Conservation (phyloP, 2,888 invertebrate genomes). For the Baronia brevicornis region DNA sequence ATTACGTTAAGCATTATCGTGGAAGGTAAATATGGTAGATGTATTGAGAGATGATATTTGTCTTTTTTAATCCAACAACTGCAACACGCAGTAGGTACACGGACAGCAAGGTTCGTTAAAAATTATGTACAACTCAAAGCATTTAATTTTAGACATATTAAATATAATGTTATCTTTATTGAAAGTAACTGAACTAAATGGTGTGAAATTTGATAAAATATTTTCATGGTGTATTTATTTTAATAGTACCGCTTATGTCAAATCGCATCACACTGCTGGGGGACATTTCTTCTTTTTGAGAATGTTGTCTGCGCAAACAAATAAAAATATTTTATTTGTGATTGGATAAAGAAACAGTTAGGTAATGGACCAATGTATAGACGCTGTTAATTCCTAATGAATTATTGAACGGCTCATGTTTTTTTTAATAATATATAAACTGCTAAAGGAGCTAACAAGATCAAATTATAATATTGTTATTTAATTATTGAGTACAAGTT, state of each 20-base stretch:
- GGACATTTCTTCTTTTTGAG: conserved; percentile 37
- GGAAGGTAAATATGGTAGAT: conserved; percentile 53
- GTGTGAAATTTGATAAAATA: conserved; percentile 39
- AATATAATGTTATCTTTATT: conserved; percentile 67
- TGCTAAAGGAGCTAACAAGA: conserved; percentile 61
- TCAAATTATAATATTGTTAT: conserved; percentile 75
- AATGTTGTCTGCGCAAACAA: conserved; percentile 42
- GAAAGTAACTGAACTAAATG: conserved; percentile 38
- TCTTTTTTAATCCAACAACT: conserved; percentile 41
- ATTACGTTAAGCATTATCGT: conserved; percentile 62
- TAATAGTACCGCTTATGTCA: conserved; percentile 53
- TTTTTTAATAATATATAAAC: conserved; percentile 45
- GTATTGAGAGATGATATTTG: conserved; percentile 25
- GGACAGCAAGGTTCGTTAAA: conserved; percentile 39
- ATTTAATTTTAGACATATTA: conserved; percentile 74
- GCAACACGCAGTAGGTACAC: conserved; percentile 30
- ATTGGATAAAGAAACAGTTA: conserved; percentile 37
- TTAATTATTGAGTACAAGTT: conserved; percentile 75
- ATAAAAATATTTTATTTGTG: conserved; percentile 32
- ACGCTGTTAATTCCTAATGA: conserved; percentile 50
- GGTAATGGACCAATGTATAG: conserved; percentile 65
- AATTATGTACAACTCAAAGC: conserved; percentile 71
- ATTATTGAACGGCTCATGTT: conserved; percentile 48
- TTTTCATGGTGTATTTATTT: conserved; percentile 59
- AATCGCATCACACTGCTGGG: conserved; percentile 62